phyloP scores from a whole-genome alignment of 92 coral and sea anemone genomes.

The Paragorgia papillata region DNA sequence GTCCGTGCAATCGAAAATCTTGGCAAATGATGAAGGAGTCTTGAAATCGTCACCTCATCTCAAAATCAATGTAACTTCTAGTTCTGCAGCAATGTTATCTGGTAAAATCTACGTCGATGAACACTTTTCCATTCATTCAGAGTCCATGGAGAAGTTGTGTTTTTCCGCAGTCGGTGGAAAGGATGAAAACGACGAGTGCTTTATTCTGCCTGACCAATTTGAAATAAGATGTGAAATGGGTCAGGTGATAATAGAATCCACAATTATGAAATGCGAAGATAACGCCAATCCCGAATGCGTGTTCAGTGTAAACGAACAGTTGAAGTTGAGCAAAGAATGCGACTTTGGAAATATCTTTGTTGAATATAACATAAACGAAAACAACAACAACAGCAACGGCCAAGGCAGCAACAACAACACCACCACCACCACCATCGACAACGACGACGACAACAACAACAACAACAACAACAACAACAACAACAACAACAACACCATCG shows the following conservation, averaged over 20 bases:
- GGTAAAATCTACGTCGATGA: slow-evolving; percentile 52
- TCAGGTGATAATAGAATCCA: slow-evolving; percentile 50
- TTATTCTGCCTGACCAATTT: slow-evolving; percentile 56
- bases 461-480: too few species aligned
- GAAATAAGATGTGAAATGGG: slow-evolving; percentile 54
- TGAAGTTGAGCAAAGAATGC: slow-evolving; percentile 47
- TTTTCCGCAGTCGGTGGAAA: slow-evolving; percentile 63
- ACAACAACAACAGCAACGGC: too few species aligned
- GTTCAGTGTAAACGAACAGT: slow-evolving; percentile 42
- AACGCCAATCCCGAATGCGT: slow-evolving; percentile 49
- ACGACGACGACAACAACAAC: too few species aligned
- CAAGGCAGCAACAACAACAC: too few species aligned
- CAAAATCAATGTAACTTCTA: slow-evolving; percentile 30
- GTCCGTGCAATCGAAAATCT: slow-evolving; percentile 33
- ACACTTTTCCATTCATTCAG: slow-evolving; percentile 48
- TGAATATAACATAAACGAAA: slow-evolving; percentile 47
- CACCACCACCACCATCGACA: too few species aligned
- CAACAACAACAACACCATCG: too few species aligned
- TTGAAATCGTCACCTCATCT: slow-evolving; percentile 48
- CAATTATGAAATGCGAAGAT: slow-evolving; percentile 40
- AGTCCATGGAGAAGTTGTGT: slow-evolving; percentile 47
- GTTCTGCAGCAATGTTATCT: slow-evolving; percentile 51
- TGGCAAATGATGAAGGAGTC: slow-evolving; percentile 54
- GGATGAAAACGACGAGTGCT: slow-evolving; percentile 34
- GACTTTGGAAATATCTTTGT: slow-evolving; percentile 48